Evolutionary conservation across 2,113 vertebrate genomes (phyloP).

Genomic region (Lonchura striata): DNA sequence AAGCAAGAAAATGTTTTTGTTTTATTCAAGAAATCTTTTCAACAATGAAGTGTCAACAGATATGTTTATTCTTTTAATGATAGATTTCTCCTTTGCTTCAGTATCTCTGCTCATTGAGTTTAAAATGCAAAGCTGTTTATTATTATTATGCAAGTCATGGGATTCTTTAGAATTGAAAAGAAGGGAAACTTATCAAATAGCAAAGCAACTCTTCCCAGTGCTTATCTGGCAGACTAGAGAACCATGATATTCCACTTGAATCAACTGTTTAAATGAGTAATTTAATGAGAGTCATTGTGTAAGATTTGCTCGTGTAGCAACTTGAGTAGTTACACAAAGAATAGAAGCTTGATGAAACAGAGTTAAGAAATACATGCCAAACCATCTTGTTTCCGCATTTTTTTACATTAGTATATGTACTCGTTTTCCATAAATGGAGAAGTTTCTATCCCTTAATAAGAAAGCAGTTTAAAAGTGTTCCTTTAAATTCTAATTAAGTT

Average conservation of each 20-base stretch:
- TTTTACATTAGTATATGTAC: neutral
- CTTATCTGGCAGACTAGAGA: conserved; percentile 47
- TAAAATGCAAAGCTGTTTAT: conserved; percentile 57
- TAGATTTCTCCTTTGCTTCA: neutral
- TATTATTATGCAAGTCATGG: conserved; percentile 1
- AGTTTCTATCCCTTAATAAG: neutral
- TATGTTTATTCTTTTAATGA: conserved; percentile 14
- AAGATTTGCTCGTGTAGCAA: conserved; percentile 50
- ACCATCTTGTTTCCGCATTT: conserved; percentile 19
- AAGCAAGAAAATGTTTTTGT: conserved; percentile 7
- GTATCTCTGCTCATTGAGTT: conserved; percentile 1
- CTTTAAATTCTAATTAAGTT: neutral
- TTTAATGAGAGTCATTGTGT: conserved; percentile 50
- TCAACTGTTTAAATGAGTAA: conserved; percentile 43
- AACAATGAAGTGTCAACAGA: neutral
- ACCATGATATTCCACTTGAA: conserved; percentile 41
- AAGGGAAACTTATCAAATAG: conserved; percentile 29
- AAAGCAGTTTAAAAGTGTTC: neutral
- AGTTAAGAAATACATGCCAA: conserved; percentile 50
- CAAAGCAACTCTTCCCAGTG: conserved; percentile 18
- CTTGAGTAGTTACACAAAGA: conserved; percentile 42
- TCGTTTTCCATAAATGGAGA: conserved; percentile 36
- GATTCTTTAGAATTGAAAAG: conserved; percentile 25
- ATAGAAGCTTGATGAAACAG: conserved; percentile 58
- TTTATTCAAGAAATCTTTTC: neutral